phyloP scores from a whole-genome alignment of 2,888 invertebrate genomes.

The Sarcophaga variegata region DNA sequence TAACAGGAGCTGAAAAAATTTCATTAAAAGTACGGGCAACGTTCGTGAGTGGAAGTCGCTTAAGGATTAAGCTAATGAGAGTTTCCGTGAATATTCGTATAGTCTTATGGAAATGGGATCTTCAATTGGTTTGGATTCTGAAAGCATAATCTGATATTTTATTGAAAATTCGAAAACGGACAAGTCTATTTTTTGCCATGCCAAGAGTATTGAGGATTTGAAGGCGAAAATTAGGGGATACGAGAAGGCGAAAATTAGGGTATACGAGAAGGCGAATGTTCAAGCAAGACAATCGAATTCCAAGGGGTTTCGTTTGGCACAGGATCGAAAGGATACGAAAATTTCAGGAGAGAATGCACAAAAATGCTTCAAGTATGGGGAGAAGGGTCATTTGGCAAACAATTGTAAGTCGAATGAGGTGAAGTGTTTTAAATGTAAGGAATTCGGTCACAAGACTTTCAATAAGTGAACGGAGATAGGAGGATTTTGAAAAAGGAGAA shows the following conservation, averaged over 20 bases:
- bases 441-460: conserved; percentile 6
- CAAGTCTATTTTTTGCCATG: conserved; percentile 13
- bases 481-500: no score
- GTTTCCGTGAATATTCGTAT: no score
- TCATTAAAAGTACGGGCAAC: no score
- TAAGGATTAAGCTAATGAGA: no score
- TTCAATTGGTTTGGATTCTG: not conserved
- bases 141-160: not conserved
- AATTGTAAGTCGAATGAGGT: not conserved
- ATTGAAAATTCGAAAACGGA: conserved; percentile 2
- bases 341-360: not conserved
- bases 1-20: conserved; percentile 25
- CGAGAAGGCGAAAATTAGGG: conserved; percentile 10
- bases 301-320: no score
- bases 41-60: no score
- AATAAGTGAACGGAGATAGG: not conserved
- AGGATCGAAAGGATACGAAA: no score
- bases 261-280: no score
- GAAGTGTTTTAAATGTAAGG: not conserved
- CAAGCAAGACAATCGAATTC: no score
- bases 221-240: conserved; percentile 3
- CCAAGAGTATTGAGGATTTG: conserved; percentile 14
- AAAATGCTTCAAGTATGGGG: conserved; percentile 38
- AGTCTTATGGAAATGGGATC: conserved; percentile 25
- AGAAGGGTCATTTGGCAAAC: conserved; percentile 18